These are phyloP conservation scores for Miltochrista miniata DNA, from an alignment of 2,888 invertebrate genomes.

Conservation along the genomic window DNA sequence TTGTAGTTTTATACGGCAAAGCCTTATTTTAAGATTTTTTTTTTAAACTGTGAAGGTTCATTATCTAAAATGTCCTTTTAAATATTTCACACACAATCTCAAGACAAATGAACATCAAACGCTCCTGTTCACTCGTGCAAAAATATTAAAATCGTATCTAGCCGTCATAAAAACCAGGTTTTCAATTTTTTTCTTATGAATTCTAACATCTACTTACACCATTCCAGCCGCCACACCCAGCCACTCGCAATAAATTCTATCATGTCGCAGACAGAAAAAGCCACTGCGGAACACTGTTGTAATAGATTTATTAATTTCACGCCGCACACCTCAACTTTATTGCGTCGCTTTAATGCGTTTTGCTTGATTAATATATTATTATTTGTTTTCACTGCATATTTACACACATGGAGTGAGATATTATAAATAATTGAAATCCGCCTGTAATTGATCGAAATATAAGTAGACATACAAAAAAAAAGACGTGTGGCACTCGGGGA, in stretches of 20 bases:
- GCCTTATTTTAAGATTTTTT: no score
- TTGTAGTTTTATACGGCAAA: no score
- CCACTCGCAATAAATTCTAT: constrained; percentile 65
- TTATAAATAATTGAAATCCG: not conserved
- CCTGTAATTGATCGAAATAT: no score
- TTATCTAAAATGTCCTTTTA: no score
- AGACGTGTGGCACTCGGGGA: no score
- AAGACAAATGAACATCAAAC: no score
- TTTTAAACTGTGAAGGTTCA: no score
- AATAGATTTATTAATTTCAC: constrained; percentile 78
- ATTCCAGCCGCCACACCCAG: constrained; percentile 36
- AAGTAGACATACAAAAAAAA: no score
- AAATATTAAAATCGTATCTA: no score
- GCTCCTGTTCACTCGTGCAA: no score
- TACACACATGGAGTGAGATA: not conserved
- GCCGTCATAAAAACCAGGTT: no score
- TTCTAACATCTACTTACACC: constrained; percentile 35
- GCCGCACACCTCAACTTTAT: constrained; percentile 45
- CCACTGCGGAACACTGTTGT: constrained; percentile 62
- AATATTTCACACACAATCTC: no score
- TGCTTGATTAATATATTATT: constrained; percentile 45
- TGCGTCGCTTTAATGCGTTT: constrained; percentile 29
- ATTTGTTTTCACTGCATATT: not conserved
- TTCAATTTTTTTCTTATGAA: not conserved
- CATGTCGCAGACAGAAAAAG: constrained; percentile 73